Evolutionary conservation across 2,113 vertebrate genomes (phyloP).

Genomic region (Taxidea taxus): DNA sequence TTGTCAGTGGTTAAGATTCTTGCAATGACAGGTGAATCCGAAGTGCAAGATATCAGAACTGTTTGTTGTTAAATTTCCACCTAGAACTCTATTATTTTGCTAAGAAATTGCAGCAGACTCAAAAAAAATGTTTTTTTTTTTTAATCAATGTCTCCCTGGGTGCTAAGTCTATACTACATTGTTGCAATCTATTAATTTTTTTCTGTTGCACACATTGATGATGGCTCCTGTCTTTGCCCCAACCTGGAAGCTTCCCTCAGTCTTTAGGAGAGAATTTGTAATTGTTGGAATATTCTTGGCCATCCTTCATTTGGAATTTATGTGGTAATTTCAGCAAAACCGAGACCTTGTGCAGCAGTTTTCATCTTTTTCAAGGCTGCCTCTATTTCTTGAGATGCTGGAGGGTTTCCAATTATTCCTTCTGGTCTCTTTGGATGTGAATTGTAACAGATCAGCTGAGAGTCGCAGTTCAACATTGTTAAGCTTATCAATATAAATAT

Average conservation of each 20-base stretch:
- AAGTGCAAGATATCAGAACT: background rate
- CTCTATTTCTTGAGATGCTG: constrained; percentile 85
- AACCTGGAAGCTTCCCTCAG: constrained; percentile 71
- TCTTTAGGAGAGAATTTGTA: constrained; percentile 78
- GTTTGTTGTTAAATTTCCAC: constrained; percentile 45
- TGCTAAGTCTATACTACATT: constrained; percentile 51
- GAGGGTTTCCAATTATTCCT: constrained; percentile 87
- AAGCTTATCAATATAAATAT: constrained; percentile 88
- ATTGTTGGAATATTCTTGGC: constrained; percentile 84
- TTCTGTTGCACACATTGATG: constrained; percentile 29
- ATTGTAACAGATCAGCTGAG: constrained; percentile 85
- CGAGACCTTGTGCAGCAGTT: constrained; percentile 83
- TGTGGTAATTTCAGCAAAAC: constrained; percentile 86
- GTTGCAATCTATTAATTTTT: constrained; percentile 42
- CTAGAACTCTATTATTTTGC: constrained; percentile 67
- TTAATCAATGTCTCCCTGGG: constrained; percentile 59
- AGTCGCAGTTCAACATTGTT: constrained; percentile 85
- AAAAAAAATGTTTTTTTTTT: background rate
- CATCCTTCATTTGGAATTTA: constrained; percentile 85
- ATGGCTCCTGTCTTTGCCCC: constrained; percentile 59
- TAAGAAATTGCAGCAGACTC: constrained; percentile 65
- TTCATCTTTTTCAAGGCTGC: constrained; percentile 86
- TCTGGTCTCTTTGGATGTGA: constrained; percentile 87
- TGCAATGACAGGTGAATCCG: background rate
- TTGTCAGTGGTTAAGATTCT: background rate